Evolutionary conservation across 2,113 vertebrate species (phyloP).

Genomic region (Cyanoramphus novaezelandiae): DNA sequence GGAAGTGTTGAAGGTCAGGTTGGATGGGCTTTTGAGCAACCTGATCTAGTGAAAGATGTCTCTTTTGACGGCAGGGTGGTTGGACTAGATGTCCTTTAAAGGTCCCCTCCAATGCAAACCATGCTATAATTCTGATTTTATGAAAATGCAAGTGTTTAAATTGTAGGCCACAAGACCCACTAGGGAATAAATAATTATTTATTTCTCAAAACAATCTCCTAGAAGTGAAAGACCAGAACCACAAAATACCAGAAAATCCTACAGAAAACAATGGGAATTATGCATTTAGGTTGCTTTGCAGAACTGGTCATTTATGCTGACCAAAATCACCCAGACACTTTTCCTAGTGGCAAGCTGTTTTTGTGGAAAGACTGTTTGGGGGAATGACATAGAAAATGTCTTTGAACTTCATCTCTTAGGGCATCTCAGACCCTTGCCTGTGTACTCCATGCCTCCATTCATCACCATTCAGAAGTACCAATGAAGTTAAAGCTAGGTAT

Average conservation of each 20-base stretch:
- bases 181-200: not conserved
- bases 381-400: not conserved
- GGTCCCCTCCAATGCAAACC: not conserved
- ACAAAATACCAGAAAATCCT: not conserved
- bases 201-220: not conserved
- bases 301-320: not conserved
- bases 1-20: not conserved
- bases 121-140: not conserved
- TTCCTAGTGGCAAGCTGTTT: not conserved
- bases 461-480: not conserved
- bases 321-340: not conserved
- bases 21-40: not conserved
- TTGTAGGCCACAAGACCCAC: not conserved
- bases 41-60: not conserved
- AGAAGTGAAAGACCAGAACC: not conserved
- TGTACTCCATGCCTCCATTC: not conserved
- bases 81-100: not conserved
- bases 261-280: not conserved
- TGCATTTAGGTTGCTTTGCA: not conserved
- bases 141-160: not conserved
- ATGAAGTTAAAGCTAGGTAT: not conserved
- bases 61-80: not conserved
- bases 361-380: not conserved
- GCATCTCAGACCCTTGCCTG: not conserved
- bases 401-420: not conserved